Conservation (phyloP, 2,888 invertebrate genomes). For the Drosophila melanosoma region DNA sequence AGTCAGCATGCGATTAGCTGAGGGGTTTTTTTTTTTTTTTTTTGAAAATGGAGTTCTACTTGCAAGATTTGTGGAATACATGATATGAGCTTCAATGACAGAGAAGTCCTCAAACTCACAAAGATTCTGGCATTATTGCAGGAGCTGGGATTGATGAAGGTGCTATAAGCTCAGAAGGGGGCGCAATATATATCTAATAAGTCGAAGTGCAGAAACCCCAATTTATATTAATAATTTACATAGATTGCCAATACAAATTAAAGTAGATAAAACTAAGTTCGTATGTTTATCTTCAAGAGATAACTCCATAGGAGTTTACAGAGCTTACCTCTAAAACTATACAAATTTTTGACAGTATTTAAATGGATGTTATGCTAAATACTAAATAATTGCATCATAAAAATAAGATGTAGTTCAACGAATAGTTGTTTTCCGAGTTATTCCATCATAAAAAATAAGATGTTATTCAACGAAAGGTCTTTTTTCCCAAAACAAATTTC, state of each 20-base stretch:
- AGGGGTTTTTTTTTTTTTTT: not conserved
- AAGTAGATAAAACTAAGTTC: not conserved
- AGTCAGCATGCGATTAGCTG: slow-evolving; percentile 7
- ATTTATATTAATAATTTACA: too few species aligned
- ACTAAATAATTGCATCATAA: too few species aligned
- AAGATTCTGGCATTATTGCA: too few species aligned
- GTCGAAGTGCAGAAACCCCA: too few species aligned
- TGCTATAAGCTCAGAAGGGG: too few species aligned
- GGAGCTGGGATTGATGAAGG: too few species aligned
- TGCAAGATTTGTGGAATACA: too few species aligned
- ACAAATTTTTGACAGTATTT: not conserved
- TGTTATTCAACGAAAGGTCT: not conserved
- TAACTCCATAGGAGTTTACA: not conserved
- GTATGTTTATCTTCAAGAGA: not conserved
- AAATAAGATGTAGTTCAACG: not conserved
- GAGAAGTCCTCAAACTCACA: too few species aligned
- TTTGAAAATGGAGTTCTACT: not conserved
- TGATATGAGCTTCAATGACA: too few species aligned
- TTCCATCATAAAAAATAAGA: not conserved
- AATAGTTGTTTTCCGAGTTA: too few species aligned
- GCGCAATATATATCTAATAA: too few species aligned
- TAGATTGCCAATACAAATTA: not conserved
- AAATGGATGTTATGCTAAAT: not conserved
- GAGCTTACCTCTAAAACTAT: not conserved
- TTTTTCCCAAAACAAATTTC: not conserved